Percentiles rank a stretch among this genome's conserved stretches.
These are phyloP conservation scores for Cantharis nigra DNA, from an alignment of 2,888 invertebrate species.

Conservation along the genomic window DNA sequence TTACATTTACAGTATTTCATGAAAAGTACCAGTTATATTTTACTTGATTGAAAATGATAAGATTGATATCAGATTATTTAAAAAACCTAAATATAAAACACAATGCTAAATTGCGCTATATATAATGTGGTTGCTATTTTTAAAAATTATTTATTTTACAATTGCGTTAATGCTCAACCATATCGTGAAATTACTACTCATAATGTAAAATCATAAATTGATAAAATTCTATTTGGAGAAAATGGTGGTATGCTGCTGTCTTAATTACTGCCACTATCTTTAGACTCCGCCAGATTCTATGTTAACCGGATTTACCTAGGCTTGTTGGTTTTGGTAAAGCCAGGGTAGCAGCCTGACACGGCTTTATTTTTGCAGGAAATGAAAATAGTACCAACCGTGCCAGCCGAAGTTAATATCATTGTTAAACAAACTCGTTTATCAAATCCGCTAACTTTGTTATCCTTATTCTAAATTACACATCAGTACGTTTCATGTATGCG, in stretches of 20 bases:
- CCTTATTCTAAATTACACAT: slow-evolving; percentile 25
- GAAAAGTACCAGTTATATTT: neutral
- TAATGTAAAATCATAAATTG: neutral
- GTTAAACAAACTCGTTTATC: slow-evolving; percentile 31
- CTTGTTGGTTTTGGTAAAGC: slow-evolving; percentile 22
- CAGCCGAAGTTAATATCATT: slow-evolving; percentile 26
- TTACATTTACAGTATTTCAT: neutral
- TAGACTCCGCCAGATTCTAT: slow-evolving; percentile 6
- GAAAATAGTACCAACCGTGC: slow-evolving; percentile 27
- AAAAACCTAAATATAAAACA: neutral
- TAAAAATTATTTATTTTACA: neutral
- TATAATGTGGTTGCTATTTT: neutral
- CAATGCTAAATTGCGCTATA: neutral
- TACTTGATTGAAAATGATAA: neutral
- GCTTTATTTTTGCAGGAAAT: slow-evolving; percentile 30
- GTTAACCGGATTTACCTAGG: slow-evolving; percentile 24
- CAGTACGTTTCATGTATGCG: slow-evolving; percentile 25
- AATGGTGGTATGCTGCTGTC: neutral
- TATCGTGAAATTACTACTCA: neutral
- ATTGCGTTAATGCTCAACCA: neutral
- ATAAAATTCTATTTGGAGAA: neutral
- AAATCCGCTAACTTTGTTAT: slow-evolving; percentile 27
- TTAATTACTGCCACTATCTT: neutral
- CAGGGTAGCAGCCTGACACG: slow-evolving; percentile 17
- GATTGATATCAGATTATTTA: neutral